phyloP scores from a whole-genome alignment of 2,797 vertebrate genomes.

The Enteromius treurensis region DNA sequence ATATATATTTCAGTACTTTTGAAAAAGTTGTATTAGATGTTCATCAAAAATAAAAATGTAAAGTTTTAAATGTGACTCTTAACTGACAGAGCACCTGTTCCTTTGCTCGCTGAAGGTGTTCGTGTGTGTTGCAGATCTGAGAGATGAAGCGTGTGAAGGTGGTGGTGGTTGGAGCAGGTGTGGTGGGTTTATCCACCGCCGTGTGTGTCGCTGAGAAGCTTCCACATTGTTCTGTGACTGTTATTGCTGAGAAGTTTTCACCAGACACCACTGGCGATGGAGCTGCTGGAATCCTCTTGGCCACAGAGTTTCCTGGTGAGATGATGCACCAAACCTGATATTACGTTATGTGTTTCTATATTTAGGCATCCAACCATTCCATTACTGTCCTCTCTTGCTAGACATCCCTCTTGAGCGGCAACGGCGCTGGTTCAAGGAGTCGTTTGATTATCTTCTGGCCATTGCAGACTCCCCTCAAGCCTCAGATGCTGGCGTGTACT shows the following conservation, averaged over 20 bases:
- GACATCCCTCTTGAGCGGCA: conserved; percentile 80
- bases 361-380: no score
- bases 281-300: conserved; percentile 87
- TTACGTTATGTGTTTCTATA: not conserved
- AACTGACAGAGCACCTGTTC: not conserved
- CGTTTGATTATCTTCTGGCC: conserved; percentile 83
- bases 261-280: conserved; percentile 89
- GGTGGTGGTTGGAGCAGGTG: conserved; percentile 87
- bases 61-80: not conserved
- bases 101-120: not conserved
- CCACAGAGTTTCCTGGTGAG: conserved; percentile 72
- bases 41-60: no score
- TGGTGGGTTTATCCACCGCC: conserved; percentile 88
- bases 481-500: conserved; percentile 82
- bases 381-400: conserved; percentile 57
- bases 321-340: not conserved
- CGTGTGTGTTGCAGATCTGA: no score
- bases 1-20: not conserved
- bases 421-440: conserved; percentile 86
- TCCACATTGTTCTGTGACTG: conserved; percentile 77
- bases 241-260: conserved; percentile 86
- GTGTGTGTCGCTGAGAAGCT: conserved; percentile 78
- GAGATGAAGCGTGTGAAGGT: conserved; percentile 74
- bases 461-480: conserved; percentile 82
- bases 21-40: no score